Conservation (phyloP, 2,797 vertebrate species). For the Rhincodon typus region DNA sequence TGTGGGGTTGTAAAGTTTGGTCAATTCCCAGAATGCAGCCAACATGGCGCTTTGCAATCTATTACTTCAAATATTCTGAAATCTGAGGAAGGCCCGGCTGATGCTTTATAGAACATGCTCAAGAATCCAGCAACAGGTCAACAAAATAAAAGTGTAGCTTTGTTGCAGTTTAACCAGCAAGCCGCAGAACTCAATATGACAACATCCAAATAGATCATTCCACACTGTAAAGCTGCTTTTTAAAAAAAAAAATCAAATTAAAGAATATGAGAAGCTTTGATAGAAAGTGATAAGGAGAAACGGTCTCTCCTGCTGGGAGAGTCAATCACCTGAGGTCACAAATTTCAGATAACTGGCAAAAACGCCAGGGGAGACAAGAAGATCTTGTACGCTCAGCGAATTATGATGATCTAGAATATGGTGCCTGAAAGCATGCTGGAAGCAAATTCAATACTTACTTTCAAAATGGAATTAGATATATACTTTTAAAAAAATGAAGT, state of each 20-base stretch:
- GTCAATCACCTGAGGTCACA: neutral
- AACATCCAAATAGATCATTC: neutral
- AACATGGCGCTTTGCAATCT: neutral
- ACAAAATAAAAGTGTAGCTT: neutral
- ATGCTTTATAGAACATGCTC: no score
- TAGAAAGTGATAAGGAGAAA: neutral
- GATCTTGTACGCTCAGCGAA: neutral
- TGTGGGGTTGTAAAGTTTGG: neutral
- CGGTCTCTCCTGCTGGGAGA: neutral
- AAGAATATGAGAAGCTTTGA: neutral
- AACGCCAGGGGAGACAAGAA: neutral
- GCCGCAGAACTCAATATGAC: neutral
- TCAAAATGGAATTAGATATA: neutral
- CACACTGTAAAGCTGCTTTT: neutral
- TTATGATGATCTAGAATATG: neutral
- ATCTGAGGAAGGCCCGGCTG: neutral
- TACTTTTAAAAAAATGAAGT: neutral
- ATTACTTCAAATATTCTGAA: neutral
- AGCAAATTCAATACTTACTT: neutral
- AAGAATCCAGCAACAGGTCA: no score
- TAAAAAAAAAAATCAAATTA: neutral
- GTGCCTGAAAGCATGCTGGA: neutral
- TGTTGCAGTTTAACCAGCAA: neutral
- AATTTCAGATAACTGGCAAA: neutral
- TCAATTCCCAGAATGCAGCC: neutral